Base-by-base conservation (phyloP, 2,797 vertebrate species). In the Enteromius paludinosus region DNA sequence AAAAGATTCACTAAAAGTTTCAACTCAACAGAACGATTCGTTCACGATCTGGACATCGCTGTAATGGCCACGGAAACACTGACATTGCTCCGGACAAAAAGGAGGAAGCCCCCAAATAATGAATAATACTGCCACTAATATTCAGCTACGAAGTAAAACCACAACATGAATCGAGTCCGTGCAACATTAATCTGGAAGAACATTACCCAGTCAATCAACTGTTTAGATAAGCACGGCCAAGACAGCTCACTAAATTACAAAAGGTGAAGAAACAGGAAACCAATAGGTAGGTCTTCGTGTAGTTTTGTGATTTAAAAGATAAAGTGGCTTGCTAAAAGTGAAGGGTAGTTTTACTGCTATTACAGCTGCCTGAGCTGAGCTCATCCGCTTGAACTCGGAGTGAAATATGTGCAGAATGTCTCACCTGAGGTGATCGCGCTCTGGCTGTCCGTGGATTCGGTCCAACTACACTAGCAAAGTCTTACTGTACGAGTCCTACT, bases 371-470 rank as follows among this genome's bases (percentile, higher is more conserved):
- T 38, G 79, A 45, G 52, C 41, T 38, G 79, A 45, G 52, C 49
- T 65, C 56, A 41, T n/a, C 79, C 18, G 68, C 25, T 62, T 35
- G 41, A 80, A 47, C 65, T 54, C 35, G 4, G 7, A 12, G 78
- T n/a, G 38, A 71, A 80, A 72, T 33, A 74, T 54, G 33, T 43
- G 62, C 62, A 76, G 62, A 82, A 82, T 68, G 62, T 82, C 62
- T 56, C 72, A 82, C 80, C 72, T 82, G 72, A 15, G 70, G 3
- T 33, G 17, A 6, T 15, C 25, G 18, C 61, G 38, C 47, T n/a
- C 62, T 52, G 69, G 4, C 30, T 38, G 8, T 52, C 43, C 41
- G 28, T 45, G 59, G 30, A 54, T 54, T 54, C 66, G 56, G 14
- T 73, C 17, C 38, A 68, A 56, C 47, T 68, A 38, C 6, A 10